Conservation (phyloP, 1,140 invertebrate species). For the Achroia grisella region DNA sequence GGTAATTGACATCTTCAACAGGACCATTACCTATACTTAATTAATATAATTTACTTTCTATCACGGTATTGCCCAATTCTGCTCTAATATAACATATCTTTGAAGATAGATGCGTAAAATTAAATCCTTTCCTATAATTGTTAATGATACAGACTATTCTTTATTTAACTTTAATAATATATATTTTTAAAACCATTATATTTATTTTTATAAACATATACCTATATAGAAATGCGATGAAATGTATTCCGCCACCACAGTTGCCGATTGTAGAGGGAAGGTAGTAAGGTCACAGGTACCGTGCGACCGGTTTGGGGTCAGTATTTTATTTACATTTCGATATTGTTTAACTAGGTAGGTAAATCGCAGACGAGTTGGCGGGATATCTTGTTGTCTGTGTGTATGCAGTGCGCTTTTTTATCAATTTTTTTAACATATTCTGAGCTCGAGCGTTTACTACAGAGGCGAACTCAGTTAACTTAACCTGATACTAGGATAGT, state of each 20-base stretch:
- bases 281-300: slow-evolving; percentile 7
- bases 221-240: slow-evolving; percentile 12
- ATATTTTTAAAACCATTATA: too few species aligned
- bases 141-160: too few species aligned
- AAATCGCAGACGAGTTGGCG: slow-evolving; percentile 46
- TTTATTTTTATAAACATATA: not conserved
- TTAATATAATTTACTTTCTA: too few species aligned
- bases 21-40: too few species aligned
- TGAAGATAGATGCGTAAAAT: too few species aligned
- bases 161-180: too few species aligned
- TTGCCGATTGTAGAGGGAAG: not conserved
- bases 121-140: too few species aligned
- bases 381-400: slow-evolving; percentile 47
- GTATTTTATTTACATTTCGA: slow-evolving; percentile 18
- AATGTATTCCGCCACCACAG: slow-evolving; percentile 6
- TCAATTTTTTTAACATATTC: slow-evolving; percentile 41
- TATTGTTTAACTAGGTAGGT: slow-evolving; percentile 19
- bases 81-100: too few species aligned
- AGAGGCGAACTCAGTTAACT: slow-evolving; percentile 30
- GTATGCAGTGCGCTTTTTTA: slow-evolving; percentile 44
- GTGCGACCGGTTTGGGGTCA: slow-evolving; percentile 12
- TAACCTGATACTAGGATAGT: too few species aligned
- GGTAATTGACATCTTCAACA: too few species aligned
- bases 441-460: slow-evolving; percentile 44
- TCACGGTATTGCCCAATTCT: too few species aligned